Evolutionary conservation across 2,797 vertebrate species (phyloP).

Genomic region (Lagorchestes hirsutus): DNA sequence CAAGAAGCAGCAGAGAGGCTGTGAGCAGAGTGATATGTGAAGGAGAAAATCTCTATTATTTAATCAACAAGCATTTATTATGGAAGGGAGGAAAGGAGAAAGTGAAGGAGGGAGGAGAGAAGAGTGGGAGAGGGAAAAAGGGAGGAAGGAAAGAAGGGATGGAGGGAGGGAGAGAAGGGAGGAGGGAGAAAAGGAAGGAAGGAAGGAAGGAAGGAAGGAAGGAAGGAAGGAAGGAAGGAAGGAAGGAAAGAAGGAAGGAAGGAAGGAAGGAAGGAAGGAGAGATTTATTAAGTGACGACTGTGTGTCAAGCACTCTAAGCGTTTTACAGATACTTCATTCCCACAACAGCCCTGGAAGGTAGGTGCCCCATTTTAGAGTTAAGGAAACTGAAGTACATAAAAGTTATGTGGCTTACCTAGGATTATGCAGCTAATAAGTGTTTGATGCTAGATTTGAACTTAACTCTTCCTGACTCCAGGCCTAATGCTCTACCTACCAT

Average conservation of each 20-base stretch:
- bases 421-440: not conserved
- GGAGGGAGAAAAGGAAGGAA: fast-evolving
- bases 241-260: not conserved
- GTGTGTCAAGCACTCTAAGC: not conserved
- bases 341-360: not conserved
- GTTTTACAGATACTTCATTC: not conserved
- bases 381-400: not conserved
- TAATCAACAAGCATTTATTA: not conserved
- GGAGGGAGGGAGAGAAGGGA: fast-evolving
- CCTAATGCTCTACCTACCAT: not conserved
- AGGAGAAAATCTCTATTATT: not conserved
- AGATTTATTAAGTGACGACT: not conserved
- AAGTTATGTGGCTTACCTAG: not conserved
- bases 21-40: not conserved
- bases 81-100: not conserved
- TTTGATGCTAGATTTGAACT: not conserved
- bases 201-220: fast-evolving
- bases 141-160: too few species aligned
- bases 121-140: fast-evolving
- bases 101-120: too few species aligned
- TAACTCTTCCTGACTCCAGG: not conserved
- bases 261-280: fast-evolving
- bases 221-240: too few species aligned
- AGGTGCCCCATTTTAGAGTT: not conserved
- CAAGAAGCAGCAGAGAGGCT: not conserved